These are phyloP conservation scores for Aldrovandia affinis DNA, from an alignment of 2,797 vertebrate species.

Conservation along the genomic window DNA sequence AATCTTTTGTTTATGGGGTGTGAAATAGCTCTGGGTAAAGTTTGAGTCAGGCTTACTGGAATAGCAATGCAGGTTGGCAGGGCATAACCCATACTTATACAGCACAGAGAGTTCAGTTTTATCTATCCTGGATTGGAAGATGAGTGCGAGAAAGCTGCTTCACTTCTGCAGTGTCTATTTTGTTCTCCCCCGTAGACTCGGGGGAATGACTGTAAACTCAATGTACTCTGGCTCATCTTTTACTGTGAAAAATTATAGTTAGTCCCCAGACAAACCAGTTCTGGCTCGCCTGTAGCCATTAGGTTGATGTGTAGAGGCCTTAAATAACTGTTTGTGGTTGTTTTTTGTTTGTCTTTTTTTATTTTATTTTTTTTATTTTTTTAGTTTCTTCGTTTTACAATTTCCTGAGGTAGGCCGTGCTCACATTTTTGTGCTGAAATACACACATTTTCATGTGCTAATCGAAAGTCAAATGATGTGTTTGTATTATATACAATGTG, in stretches of 20 bases:
- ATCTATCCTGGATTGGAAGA: neutral
- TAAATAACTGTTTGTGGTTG: neutral
- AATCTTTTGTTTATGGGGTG: neutral
- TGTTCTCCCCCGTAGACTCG: neutral
- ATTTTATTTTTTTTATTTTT: neutral
- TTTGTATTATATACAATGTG: slow-evolving; percentile 13
- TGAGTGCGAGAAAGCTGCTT: neutral
- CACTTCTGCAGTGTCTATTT: neutral
- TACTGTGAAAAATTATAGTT: neutral
- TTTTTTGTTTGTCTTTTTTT: too few species aligned
- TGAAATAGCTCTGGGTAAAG: neutral
- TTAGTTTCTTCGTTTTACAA: neutral
- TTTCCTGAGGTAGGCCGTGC: neutral
- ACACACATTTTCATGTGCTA: neutral
- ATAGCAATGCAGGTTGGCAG: neutral
- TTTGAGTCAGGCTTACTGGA: neutral
- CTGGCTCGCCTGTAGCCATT: neutral
- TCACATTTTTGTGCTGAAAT: neutral
- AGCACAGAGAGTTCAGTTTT: neutral
- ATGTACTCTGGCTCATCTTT: neutral
- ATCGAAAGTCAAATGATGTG: neutral
- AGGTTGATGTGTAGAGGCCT: neutral
- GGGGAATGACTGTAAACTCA: neutral
- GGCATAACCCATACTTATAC: neutral
- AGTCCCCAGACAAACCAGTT: neutral